phyloP scores from a whole-genome alignment of 1,140 invertebrate species.

The Pissodes strobi region DNA sequence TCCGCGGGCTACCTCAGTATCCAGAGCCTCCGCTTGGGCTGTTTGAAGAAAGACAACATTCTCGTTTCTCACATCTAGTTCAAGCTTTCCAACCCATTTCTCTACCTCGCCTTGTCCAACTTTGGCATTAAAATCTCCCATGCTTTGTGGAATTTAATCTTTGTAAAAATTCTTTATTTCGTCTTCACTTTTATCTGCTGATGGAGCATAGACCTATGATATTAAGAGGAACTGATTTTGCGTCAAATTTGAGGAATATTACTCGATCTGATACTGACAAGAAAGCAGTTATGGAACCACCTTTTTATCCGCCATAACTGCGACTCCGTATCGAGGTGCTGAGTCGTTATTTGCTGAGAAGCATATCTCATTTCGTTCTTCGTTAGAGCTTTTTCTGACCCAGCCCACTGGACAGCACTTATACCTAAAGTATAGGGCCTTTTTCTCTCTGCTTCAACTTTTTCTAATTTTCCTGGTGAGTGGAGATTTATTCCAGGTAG shows the following conservation, averaged over 20 bases:
- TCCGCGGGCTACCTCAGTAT: not conserved
- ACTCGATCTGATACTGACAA: too few relatives aligned
- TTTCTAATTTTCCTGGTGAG: constrained; percentile 9
- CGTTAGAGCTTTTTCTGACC: constrained; percentile 5
- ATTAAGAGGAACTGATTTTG: constrained; percentile 39
- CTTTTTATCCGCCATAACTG: not conserved
- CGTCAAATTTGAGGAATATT: constrained; percentile 37
- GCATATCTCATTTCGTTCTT: constrained; percentile 9
- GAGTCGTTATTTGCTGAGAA: constrained; percentile 8
- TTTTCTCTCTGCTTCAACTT: constrained; percentile 9
- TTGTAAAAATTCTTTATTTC: constrained; percentile 41
- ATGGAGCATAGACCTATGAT: constrained; percentile 51
- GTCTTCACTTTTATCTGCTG: constrained; percentile 34
- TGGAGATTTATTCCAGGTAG: constrained; percentile 17
- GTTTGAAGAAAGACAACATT: not conserved
- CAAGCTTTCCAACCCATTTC: not conserved
- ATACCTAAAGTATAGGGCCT: constrained; percentile 14
- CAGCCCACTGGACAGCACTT: constrained; percentile 15
- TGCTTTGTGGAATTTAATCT: not conserved
- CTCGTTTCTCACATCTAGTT: not conserved
- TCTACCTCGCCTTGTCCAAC: not conserved
- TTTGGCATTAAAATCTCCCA: not conserved
- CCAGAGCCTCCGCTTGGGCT: not conserved
- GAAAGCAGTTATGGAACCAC: not conserved
- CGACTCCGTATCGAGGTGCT: constrained; percentile 19